phyloP scores from a whole-genome alignment of 2,888 invertebrate species.

The Sepiola atlantica region DNA sequence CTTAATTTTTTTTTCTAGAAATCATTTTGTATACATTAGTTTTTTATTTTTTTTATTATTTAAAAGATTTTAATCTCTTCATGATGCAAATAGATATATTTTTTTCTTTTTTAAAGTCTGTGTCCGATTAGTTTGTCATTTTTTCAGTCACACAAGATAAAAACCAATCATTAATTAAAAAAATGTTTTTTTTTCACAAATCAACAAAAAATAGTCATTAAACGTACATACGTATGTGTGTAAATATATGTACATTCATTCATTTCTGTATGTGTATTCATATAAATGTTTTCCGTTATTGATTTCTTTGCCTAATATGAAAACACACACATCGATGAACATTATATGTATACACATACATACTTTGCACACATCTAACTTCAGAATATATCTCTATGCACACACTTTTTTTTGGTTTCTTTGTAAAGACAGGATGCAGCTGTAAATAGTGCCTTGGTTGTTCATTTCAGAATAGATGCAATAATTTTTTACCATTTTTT shows the following conservation, averaged over 20 bases:
- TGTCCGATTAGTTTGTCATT: constrained; percentile 9
- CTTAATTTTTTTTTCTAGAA: background rate
- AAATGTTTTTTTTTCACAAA: background rate
- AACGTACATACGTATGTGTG: background rate
- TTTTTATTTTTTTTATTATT: background rate
- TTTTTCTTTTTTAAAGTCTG: background rate
- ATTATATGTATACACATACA: background rate
- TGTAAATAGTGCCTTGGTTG: background rate
- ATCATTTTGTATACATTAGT: background rate
- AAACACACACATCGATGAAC: background rate
- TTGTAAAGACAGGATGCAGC: background rate
- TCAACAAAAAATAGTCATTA: constrained; percentile 23
- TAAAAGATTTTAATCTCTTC: background rate
- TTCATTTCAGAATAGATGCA: background rate
- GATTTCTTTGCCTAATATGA: background rate
- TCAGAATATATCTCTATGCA: background rate
- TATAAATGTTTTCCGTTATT: background rate
- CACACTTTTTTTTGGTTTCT: background rate
- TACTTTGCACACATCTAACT: background rate
- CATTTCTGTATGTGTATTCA: background rate
- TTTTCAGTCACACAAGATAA: constrained; percentile 6
- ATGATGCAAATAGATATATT: background rate
- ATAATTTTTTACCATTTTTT: background rate
- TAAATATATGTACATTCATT: background rate
- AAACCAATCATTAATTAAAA: background rate